Percentiles rank a stretch among this genome's conserved stretches.
phyloP scores from a whole-genome alignment of 1,140 invertebrate species.

The Sinonovacula constricta region DNA sequence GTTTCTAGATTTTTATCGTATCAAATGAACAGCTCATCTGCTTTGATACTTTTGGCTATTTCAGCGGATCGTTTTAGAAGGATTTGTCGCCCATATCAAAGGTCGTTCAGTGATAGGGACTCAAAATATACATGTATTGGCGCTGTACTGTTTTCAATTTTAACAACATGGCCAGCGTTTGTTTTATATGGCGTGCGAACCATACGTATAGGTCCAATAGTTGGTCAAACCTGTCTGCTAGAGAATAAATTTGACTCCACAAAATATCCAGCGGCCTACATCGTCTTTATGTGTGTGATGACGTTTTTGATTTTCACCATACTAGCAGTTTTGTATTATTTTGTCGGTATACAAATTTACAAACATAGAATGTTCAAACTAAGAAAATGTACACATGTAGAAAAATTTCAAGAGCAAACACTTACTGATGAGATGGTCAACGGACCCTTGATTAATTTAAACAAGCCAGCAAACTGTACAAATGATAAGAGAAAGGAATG shows the following conservation, averaged over 20 bases:
- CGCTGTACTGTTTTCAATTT: slow-evolving; percentile 2
- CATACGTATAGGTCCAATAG: not conserved
- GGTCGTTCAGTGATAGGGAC: slow-evolving; percentile 15
- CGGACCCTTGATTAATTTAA: too few species aligned
- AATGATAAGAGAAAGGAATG: too few species aligned
- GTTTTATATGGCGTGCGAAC: slow-evolving; percentile 31
- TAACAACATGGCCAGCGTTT: slow-evolving; percentile 25
- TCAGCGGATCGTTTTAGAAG: slow-evolving; percentile 24
- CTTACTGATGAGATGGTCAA: too few species aligned
- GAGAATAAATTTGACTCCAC: slow-evolving; percentile 26
- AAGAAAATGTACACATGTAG: too few species aligned
- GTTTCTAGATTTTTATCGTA: slow-evolving; percentile 27
- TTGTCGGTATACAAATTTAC: slow-evolving; percentile 33
- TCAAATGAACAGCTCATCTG: slow-evolving; percentile 24
- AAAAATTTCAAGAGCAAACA: too few species aligned
- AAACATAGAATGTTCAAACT: slow-evolving; percentile 10
- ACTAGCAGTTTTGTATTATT: slow-evolving; percentile 36
- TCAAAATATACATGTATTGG: slow-evolving; percentile 14
- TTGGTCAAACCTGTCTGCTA: slow-evolving; percentile 18
- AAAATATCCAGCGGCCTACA: slow-evolving; percentile 14
- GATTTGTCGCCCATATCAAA: slow-evolving; percentile 32
- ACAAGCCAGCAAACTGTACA: too few species aligned
- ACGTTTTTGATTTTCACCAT: slow-evolving; percentile 24
- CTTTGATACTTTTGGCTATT: slow-evolving; percentile 19
- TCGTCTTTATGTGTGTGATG: slow-evolving; percentile 1